Percentiles rank a stretch among this genome's conserved stretches.
phyloP scores from a whole-genome alignment of 2,888 invertebrate genomes.

The Cerceris rybyensis region DNA sequence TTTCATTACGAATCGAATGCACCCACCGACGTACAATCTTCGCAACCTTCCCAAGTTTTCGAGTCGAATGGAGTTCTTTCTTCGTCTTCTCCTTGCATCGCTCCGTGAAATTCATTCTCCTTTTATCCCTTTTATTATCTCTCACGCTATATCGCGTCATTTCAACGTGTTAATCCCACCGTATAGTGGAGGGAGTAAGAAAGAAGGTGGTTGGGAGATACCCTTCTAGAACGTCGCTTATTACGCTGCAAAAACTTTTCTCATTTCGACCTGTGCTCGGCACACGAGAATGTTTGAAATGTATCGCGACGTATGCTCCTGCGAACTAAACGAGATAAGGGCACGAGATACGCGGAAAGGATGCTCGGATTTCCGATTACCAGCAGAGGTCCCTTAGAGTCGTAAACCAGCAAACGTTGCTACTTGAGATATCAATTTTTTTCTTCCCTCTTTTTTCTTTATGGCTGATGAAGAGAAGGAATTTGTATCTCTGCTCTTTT shows the following conservation, averaged over 20 bases:
- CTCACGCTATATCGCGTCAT: constrained; percentile 36
- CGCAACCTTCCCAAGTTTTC: neutral
- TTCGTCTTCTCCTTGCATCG: neutral
- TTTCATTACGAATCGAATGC: constrained; percentile 10
- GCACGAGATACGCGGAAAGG: constrained; percentile 1
- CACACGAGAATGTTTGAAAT: constrained; percentile 52
- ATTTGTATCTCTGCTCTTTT: neutral
- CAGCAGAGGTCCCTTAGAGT: neutral
- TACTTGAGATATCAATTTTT: neutral
- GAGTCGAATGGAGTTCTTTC: constrained; percentile 6
- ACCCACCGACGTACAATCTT: too few species aligned
- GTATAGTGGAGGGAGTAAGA: constrained; percentile 14
- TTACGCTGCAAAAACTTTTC: constrained; percentile 77
- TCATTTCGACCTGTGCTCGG: constrained; percentile 69
- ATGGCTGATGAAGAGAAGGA: neutral
- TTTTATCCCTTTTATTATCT: constrained; percentile 52
- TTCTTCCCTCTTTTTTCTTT: neutral
- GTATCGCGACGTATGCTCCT: constrained; percentile 47
- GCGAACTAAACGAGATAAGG: constrained; percentile 24
- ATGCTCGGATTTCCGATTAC: constrained; percentile 11
- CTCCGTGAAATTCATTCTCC: constrained; percentile 12
- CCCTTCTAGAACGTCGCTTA: constrained; percentile 67
- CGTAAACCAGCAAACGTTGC: neutral
- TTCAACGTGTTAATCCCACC: constrained; percentile 44
- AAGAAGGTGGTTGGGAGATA: constrained; percentile 25